Base-by-base conservation (phyloP, 1,140 invertebrate genomes). In the Archivesica marissinica region DNA sequence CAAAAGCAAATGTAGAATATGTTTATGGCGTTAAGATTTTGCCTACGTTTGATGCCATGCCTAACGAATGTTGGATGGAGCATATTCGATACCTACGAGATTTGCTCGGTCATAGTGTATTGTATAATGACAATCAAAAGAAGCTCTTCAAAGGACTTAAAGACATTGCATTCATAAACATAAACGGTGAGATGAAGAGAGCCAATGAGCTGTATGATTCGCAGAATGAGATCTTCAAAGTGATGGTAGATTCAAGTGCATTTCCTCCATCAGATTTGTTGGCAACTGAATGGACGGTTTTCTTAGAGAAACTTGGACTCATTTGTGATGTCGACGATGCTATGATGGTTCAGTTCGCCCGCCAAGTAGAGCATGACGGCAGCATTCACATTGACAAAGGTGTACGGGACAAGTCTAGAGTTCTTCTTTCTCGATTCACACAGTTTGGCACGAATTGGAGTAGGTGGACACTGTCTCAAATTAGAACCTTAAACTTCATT, bases 61-160 rank as follows among this genome's bases (percentile, higher is more conserved):
- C 75, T 38, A 7, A 23, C 7, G 4, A 64, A 15, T 44, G 35
- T 44, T 44, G 23, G 52, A 20, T 61, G 4, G 9, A 17, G 13
- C 75, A 78, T 64, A 33, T 78, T 28, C 11, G 6, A 17, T 78
- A 61, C n/a, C 52, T 78, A 7, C 39, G 47, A 17, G 56, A 78
- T 13, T 41, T 17, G 30, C 56, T 78, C 44, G n/a, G 75, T 3
- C 4, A 44, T 13, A 0, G 20, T 7, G 13, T 25, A 39, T 13
- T 2, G 1, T 23, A 75, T 15, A 44, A 3, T 33, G 23, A 25
- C 44, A 33, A 13, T 9, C 13, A 25, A 15, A 20, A 30, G 20
- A 44, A 64, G 17, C 4, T 78, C n/a, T 28, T 28, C 23, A 17
- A 61, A 9, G 13, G 25, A 15, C 30, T 78, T 11, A 78, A 44